phyloP scores from a whole-genome alignment of 2,113 vertebrate species.

The Antechinus flavipes region DNA sequence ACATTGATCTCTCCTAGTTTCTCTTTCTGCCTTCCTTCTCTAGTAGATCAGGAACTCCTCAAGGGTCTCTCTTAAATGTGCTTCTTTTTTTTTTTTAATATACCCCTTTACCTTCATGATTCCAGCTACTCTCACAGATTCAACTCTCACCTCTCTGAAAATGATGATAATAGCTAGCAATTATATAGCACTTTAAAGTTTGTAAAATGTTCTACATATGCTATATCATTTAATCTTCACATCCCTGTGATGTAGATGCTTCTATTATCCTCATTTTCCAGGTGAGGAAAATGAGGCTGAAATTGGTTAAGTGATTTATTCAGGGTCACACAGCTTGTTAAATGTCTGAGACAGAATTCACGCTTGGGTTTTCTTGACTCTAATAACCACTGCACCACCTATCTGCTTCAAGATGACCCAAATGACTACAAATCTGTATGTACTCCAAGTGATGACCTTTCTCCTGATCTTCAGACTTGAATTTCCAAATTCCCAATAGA shows the following conservation, averaged over 20 bases:
- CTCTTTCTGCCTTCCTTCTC: not conserved
- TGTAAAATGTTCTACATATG: not conserved
- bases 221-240: not conserved
- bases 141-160: not conserved
- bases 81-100: not conserved
- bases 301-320: not conserved
- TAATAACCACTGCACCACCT: not conserved
- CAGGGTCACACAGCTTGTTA: not conserved
- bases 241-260: not conserved
- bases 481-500: not conserved
- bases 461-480: not conserved
- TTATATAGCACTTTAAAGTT: not conserved
- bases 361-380: not conserved
- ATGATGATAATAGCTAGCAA: not conserved
- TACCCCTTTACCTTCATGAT: not conserved
- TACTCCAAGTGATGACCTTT: not conserved
- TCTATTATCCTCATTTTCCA: not conserved
- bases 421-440: not conserved
- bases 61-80: not conserved
- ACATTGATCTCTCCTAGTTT: not conserved
- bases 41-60: not conserved
- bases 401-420: not conserved
- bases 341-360: not conserved
- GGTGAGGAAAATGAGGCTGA: too few relatives aligned
- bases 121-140: not conserved